Evolutionary conservation across 2,113 vertebrate species (phyloP), one percentile per base, ranked within the genome.

Genomic region (Emberiza fucata): DNA sequence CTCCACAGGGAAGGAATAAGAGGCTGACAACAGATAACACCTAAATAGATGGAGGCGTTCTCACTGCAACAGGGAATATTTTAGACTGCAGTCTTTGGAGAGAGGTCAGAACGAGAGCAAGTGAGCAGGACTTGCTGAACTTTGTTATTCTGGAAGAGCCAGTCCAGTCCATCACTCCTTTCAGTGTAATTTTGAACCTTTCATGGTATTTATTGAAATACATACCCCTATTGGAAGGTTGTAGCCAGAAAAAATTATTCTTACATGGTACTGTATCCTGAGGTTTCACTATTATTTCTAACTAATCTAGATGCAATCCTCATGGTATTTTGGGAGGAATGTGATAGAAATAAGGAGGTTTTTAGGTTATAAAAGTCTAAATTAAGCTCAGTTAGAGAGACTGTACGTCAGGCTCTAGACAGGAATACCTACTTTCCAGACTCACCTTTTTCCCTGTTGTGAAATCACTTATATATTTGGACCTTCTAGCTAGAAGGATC

Each of bases 281-380:
- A 97, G 81, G 73, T 95, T 92, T 91, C 79, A 80, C 84, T 94
- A 65, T 76, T 97, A 86, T 97, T 98, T 96, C 95, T 95, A 97
- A 92, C 94, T 97, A 95, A 97, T 97, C 92, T 94, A 95, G 80
- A 95, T 86, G 91, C 84, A 94, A 80, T 91, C 76, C 72, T 96
- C 91, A 42, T 82, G 88, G 59, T 96, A 96, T 73, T 96, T 95
- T 57, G 66, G 61, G 73, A 97, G n/a, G 39, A 93, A 97, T 68
- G 94, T 77, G 73, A 86, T 56, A 96, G 93, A 96, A 94, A 94
- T 69, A 94, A 96, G 77, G 89, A 97, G 73, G 88, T 85, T 93
- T 97, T 96, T 95, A 95, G 93, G 92, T 92, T 98, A 97, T 96
- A 95, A 63, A 97, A 95, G 68, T 95, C 90, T 98, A 97, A 98